These are phyloP conservation scores for Trichosurus vulpecula DNA, from an alignment of 2,797 vertebrate genomes.

Conservation along the genomic window DNA sequence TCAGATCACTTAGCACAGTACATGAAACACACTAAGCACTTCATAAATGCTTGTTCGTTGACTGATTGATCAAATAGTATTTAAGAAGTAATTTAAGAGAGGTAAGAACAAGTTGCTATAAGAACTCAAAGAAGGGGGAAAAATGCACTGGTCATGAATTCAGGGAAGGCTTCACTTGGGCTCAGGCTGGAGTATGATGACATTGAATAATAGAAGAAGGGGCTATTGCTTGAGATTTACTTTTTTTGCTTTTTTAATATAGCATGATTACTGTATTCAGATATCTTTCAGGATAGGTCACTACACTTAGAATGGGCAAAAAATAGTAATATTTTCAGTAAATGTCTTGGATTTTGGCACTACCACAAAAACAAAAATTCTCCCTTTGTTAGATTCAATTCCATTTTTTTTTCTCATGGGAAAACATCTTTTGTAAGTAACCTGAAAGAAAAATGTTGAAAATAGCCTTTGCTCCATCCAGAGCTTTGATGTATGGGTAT, in stretches of 20 bases:
- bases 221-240: not conserved
- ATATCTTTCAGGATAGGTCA: not conserved
- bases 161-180: not conserved
- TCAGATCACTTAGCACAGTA: not conserved
- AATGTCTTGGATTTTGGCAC: not conserved
- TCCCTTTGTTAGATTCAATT: constrained; percentile 39
- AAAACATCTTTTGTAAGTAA: constrained; percentile 21
- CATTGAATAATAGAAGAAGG: not conserved
- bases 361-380: not conserved
- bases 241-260: not conserved
- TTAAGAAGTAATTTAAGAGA: not conserved
- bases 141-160: not conserved
- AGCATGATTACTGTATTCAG: not conserved
- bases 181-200: not conserved
- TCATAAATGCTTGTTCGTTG: not conserved
- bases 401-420: not conserved
- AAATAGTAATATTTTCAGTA: not conserved
- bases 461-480: constrained; percentile 39
- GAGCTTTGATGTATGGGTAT: not conserved
- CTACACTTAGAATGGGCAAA: no score
- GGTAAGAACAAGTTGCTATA: not conserved
- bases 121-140: not conserved
- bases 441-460: constrained; percentile 50
- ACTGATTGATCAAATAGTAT: not conserved
- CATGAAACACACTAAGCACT: not conserved